These are phyloP conservation scores for Eublepharis macularius DNA, from an alignment of 2,113 vertebrate genomes.

Conservation along the genomic window DNA sequence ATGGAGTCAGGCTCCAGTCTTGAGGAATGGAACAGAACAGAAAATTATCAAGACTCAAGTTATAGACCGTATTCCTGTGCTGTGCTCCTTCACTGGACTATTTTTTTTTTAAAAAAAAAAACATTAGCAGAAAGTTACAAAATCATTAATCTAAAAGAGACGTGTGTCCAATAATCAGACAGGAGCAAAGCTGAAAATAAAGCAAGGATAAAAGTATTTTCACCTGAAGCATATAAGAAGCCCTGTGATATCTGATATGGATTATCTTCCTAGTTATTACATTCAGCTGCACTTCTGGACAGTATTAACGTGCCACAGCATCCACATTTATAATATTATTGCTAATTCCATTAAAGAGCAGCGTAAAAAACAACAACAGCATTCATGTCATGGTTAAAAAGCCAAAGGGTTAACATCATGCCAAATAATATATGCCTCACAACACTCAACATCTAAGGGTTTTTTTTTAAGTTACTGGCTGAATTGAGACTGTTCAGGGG, in stretches of 20 bases:
- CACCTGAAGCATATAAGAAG: not conserved
- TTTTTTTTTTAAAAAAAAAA: not conserved
- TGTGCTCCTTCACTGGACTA: not conserved
- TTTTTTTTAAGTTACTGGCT: not conserved
- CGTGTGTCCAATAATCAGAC: not conserved
- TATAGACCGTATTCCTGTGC: not conserved
- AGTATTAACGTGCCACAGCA: not conserved
- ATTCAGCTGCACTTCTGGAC: slow-evolving; percentile 11
- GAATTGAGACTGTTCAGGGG: slow-evolving; percentile 12
- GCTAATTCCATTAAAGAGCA: slow-evolving; percentile 9
- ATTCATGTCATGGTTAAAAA: not conserved
- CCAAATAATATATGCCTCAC: not conserved
- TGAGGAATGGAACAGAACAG: slow-evolving; percentile 34
- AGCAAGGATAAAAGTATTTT: not conserved
- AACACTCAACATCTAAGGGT: not conserved
- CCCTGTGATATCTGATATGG: not conserved
- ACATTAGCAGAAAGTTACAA: not conserved
- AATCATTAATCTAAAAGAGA: slow-evolving; percentile 4
- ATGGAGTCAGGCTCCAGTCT: slow-evolving; percentile 15
- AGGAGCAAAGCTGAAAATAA: not conserved
- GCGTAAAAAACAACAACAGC: not conserved
- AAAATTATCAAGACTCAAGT: not conserved
- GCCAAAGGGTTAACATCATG: not conserved
- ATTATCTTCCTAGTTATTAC: slow-evolving; percentile 6
- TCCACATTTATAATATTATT: not conserved